Percentiles rank a stretch among this genome's conserved stretches.
phyloP scores from a whole-genome alignment of 2,113 vertebrate species.

The Acanthisitta chloris region DNA sequence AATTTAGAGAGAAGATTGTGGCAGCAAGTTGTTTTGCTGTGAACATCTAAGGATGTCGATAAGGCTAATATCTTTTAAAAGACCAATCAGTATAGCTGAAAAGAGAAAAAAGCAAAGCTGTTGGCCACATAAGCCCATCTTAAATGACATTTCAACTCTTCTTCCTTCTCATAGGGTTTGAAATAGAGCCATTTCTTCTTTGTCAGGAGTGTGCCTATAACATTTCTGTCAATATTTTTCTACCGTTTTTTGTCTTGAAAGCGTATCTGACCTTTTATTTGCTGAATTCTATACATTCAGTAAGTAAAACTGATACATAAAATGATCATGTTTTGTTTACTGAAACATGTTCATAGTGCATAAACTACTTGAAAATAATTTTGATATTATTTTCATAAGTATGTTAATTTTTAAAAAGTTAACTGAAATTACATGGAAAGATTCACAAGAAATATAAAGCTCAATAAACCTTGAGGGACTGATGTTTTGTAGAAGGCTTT shows the following conservation, averaged over 20 bases:
- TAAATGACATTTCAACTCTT: not conserved
- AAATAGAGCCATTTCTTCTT: constrained; percentile 3
- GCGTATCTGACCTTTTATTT: not conserved
- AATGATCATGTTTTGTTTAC: not conserved
- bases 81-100: not conserved
- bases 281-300: not conserved
- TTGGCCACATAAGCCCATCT: not conserved
- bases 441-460: not conserved
- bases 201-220: not conserved
- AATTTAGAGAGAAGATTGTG: not conserved
- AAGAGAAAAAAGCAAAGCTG: not conserved
- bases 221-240: constrained; percentile 6
- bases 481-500: not conserved
- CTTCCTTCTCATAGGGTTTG: not conserved
- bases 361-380: not conserved
- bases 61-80: not conserved
- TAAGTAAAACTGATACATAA: not conserved
- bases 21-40: not conserved
- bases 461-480: not conserved
- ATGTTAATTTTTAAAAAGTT: not conserved
- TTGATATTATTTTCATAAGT: not conserved
- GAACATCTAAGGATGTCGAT: not conserved
- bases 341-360: not conserved
- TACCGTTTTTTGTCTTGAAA: not conserved
- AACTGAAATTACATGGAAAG: not conserved